Evolutionary conservation across 1,140 invertebrate species (phyloP).

Genomic region (Eueides isabella): DNA sequence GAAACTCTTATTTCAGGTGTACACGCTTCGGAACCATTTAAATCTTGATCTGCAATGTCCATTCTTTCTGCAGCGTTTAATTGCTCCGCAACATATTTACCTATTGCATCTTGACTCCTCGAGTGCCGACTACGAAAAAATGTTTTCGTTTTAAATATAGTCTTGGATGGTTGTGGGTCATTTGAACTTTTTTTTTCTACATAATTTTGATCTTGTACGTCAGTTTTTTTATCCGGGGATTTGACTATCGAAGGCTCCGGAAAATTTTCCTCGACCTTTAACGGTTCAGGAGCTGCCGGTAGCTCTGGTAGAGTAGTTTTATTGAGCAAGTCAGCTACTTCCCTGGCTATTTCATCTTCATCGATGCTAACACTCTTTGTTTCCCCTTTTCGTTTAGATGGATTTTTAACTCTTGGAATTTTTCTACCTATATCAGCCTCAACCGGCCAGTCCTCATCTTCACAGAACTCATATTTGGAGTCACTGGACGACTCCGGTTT

Average conservation of each 20-base stretch:
- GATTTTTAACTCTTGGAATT: slow-evolving; percentile 79
- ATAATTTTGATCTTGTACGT: slow-evolving; percentile 53
- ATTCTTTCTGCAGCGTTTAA: slow-evolving; percentile 73
- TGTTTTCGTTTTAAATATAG: slow-evolving; percentile 81
- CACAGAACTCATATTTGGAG: slow-evolving; percentile 83
- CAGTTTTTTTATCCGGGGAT: slow-evolving; percentile 74
- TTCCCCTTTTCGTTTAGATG: slow-evolving; percentile 68
- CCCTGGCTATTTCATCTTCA: slow-evolving; percentile 79
- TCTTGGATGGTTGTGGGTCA: slow-evolving; percentile 70
- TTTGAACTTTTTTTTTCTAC: slow-evolving; percentile 51
- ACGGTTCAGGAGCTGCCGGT: slow-evolving; percentile 69
- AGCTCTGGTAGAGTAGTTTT: slow-evolving; percentile 82
- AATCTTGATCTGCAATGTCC: slow-evolving; percentile 63
- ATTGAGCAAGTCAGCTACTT: slow-evolving; percentile 82
- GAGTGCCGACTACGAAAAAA: slow-evolving; percentile 82
- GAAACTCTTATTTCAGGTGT: slow-evolving; percentile 65
- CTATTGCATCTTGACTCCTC: slow-evolving; percentile 81
- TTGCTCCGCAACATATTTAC: slow-evolving; percentile 80
- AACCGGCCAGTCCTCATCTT: slow-evolving; percentile 81
- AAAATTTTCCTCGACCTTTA: slow-evolving; percentile 80
- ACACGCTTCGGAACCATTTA: slow-evolving; percentile 63
- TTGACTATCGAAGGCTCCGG: slow-evolving; percentile 74
- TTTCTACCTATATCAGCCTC: slow-evolving; percentile 79
- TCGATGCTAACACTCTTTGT: slow-evolving; percentile 70
- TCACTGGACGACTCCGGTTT: slow-evolving; percentile 69